Percentiles rank a stretch among this genome's conserved stretches.
These are phyloP conservation scores for Carlito syrichta DNA, from an alignment of 2,113 vertebrate species.

Conservation along the genomic window DNA sequence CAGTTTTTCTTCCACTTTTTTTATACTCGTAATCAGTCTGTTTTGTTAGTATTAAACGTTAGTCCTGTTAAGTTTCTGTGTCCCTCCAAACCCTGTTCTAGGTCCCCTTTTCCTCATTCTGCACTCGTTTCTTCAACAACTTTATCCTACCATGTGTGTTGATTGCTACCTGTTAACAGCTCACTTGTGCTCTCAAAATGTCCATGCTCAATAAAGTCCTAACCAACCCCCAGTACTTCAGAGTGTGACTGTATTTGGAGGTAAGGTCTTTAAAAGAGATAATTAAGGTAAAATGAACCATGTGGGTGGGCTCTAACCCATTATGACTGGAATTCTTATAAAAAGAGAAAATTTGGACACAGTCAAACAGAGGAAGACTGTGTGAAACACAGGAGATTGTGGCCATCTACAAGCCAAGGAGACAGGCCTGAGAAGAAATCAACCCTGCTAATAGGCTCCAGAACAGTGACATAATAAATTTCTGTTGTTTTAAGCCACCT, in stretches of 20 bases:
- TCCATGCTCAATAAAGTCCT: background rate
- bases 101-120: background rate
- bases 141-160: background rate
- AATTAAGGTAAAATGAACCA: background rate
- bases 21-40: background rate
- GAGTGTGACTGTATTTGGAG: background rate
- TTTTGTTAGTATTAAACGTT: background rate
- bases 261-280: background rate
- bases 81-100: background rate
- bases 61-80: background rate
- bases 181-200: too few species aligned
- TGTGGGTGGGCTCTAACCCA: background rate
- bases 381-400: background rate
- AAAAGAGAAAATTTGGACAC: background rate
- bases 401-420: background rate
- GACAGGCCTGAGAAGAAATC: background rate
- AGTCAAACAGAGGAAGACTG: background rate
- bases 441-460: background rate
- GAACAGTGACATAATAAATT: background rate
- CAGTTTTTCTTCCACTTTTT: background rate
- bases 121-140: background rate
- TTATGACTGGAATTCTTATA: background rate
- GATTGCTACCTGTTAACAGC: background rate
- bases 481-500: background rate
- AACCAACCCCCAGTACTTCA: background rate